Base-by-base conservation (phyloP, 64 coral and sea anemone species). In the Dendrophyllia cribrosa region DNA sequence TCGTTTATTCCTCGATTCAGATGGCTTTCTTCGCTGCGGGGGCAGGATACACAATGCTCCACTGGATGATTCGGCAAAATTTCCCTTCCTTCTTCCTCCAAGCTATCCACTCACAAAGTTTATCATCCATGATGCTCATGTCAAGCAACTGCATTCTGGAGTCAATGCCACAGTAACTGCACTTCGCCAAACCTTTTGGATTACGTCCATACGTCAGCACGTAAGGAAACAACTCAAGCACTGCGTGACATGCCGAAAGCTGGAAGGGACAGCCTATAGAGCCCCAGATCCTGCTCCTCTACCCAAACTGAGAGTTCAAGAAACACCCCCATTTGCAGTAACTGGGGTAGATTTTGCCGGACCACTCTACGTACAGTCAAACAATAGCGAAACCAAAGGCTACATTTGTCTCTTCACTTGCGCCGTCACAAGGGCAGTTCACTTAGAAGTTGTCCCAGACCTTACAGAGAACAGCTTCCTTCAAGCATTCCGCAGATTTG, bases 21-120 rank as follows among this genome's bases (percentile, higher is more conserved):
- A 59, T 68, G 85, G 75, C 59, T 24, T 87, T 43, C 52, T 93
- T 71, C 74, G 73, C 49, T 92, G 90, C 58, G 90, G 81, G 26
- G 90, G 90, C 53, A 82, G 88, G 72, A 82, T 88, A 79, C 89
- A 91, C 76, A 91, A 70, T 72, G 76, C 88, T 22, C 88, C 90
- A 75, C 16, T 85, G 19, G 22, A n/a, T 48, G 74, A 79, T 3
- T 9, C 15, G 0, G 75, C 88, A 4, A 90, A 7, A 53, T 90
- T 90, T 79, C 88, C 87, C 9, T 10, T 59, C 6, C 69, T 89
- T 58, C 87, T 89, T 52, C 87, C 70, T 6, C 19, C 13, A 25
- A 69, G 64, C 0, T 0, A 68, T 11, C 51, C 43, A 10, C 20
- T 79, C 43, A 49, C 76, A n/a, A 87, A 55, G 1, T 51, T 89